Evolutionary conservation across 2,888 invertebrate genomes (phyloP).

Genomic region (Melikaiella ostensackeni): DNA sequence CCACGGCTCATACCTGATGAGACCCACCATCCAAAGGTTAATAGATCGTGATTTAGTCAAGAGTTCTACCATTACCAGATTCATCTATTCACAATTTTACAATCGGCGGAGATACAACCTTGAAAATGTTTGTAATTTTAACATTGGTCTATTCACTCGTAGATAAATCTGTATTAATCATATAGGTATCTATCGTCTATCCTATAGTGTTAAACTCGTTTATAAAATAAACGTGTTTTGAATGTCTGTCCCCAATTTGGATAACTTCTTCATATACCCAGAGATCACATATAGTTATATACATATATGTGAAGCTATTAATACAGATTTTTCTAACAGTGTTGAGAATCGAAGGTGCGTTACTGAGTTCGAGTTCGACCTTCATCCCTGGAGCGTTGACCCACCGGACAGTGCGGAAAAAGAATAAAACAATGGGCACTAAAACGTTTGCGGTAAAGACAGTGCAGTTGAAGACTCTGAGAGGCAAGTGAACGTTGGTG

Average conservation of each 20-base stretch:
- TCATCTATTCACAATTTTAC: background rate
- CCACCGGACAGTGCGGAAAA: slow-evolving; percentile 43
- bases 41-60: slow-evolving; percentile 1
- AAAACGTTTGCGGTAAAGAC: slow-evolving; percentile 28
- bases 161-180: background rate
- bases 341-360: slow-evolving; percentile 11
- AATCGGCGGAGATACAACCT: background rate
- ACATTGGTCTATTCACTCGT: background rate
- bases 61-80: background rate
- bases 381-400: slow-evolving; percentile 51
- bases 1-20: background rate
- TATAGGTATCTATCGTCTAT: background rate
- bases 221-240: background rate
- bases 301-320: background rate
- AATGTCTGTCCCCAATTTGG: background rate
- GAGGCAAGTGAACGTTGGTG: slow-evolving; percentile 39
- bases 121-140: background rate
- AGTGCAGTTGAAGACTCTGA: slow-evolving; percentile 1
- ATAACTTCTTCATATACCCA: no score
- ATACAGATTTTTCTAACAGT: background rate
- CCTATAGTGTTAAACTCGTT: background rate
- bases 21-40: background rate
- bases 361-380: slow-evolving; percentile 32
- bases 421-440: slow-evolving; percentile 36
- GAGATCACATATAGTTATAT: no score